These are phyloP conservation scores for Metopolophium dirhodum DNA, from an alignment of 1,140 invertebrate genomes.

Conservation along the genomic window DNA sequence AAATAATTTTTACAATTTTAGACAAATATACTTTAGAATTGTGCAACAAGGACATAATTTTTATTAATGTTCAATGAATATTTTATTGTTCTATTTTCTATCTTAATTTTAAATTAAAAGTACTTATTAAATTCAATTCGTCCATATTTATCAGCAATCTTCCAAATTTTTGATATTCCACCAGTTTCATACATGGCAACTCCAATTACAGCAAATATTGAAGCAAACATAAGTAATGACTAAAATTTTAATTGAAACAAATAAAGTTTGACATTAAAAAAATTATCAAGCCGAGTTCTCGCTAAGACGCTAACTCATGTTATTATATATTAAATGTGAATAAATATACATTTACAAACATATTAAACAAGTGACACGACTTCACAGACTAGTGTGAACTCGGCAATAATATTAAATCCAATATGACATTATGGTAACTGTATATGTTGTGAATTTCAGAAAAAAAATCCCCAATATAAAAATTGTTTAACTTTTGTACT, in stretches of 20 bases:
- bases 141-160: slow-evolving; percentile 69
- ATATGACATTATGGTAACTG: background rate
- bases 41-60: background rate
- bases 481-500: background rate
- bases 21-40: background rate
- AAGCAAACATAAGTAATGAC: slow-evolving; percentile 78
- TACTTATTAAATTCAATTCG: slow-evolving; percentile 73
- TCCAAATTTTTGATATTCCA: slow-evolving; percentile 72
- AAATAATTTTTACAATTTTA: slow-evolving; percentile 26
- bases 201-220: slow-evolving; percentile 77
- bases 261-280: slow-evolving; percentile 2
- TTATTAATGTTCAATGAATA: background rate
- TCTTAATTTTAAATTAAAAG: slow-evolving; percentile 25
- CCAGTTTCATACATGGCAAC: slow-evolving; percentile 70
- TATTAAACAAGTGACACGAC: background rate
- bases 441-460: background rate
- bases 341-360: background rate
- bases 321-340: background rate
- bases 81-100: background rate
- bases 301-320: background rate
- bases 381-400: background rate
- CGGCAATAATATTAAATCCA: background rate
- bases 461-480: background rate
- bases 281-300: background rate
- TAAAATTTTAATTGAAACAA: slow-evolving; percentile 64